A percentile compares a stretch with the other conserved stretches of the same genome.
phyloP scores from a whole-genome alignment of 2,888 invertebrate genomes.

The Lithophane socia region DNA sequence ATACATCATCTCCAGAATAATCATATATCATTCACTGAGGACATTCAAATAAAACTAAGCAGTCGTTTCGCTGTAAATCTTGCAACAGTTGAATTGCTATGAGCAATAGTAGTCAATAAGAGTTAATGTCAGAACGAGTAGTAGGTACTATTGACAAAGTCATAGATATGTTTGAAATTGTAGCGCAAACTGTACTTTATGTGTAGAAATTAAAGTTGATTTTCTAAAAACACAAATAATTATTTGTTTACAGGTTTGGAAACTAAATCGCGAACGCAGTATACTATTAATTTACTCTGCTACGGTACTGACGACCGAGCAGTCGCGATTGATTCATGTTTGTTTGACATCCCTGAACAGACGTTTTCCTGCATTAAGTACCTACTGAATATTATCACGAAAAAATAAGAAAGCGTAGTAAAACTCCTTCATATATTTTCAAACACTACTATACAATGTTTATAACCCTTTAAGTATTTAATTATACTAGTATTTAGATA shows the following conservation, averaged over 20 bases:
- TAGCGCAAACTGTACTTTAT: neutral
- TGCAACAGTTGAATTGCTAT: constrained; percentile 8
- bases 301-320: neutral
- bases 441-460: neutral
- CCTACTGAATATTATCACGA: neutral
- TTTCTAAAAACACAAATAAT: neutral
- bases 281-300: constrained; percentile 14
- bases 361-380: neutral
- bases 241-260: neutral
- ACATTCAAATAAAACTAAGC: constrained; percentile 26
- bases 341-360: constrained; percentile 4
- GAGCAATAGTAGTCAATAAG: neutral
- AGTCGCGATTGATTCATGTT: neutral
- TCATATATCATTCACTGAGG: constrained; percentile 29
- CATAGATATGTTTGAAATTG: neutral
- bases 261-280: neutral
- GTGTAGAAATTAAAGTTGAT: neutral
- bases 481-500: neutral
- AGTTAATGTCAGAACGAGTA: neutral
- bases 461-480: neutral
- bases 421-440: neutral
- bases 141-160: neutral
- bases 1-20: constrained; percentile 13
- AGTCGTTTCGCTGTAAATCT: constrained; percentile 23
- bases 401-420: neutral